Percentiles rank a stretch among this genome's conserved stretches.
Conservation (phyloP, 2,113 vertebrate genomes). For the Erythrocercus mccallii region DNA sequence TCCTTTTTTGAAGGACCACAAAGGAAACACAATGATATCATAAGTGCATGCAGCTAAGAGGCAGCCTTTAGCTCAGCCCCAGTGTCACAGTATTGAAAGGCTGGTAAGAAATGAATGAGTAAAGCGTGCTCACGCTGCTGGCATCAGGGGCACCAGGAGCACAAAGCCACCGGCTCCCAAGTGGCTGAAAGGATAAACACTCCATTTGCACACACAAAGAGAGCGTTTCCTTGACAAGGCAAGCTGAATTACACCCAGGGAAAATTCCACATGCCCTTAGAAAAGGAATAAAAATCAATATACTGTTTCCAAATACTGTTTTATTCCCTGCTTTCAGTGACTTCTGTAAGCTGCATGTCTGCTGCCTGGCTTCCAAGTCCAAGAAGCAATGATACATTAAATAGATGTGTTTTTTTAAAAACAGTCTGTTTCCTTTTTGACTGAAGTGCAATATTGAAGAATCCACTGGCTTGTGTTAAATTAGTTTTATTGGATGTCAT, state of each 20-base stretch:
- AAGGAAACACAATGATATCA: background rate
- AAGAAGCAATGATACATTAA: background rate
- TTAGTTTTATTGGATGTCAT: background rate
- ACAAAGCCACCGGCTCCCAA: background rate
- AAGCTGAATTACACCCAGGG: background rate
- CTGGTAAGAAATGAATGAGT: background rate
- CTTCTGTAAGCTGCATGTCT: background rate
- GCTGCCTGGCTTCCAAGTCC: background rate
- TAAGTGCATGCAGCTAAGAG: background rate
- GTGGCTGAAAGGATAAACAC: background rate
- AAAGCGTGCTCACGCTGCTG: accelerated
- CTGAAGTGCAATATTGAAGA: background rate
- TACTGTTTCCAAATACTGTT: background rate
- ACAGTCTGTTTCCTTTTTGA: background rate
- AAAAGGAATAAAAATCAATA: background rate
- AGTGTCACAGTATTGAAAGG: background rate
- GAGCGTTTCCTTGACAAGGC: background rate
- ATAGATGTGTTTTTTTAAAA: background rate
- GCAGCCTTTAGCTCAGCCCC: background rate
- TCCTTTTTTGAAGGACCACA: background rate
- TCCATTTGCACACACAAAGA: background rate
- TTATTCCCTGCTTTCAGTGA: slow-evolving; percentile 12
- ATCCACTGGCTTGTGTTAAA: background rate
- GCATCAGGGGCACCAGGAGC: background rate
- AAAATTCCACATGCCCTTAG: background rate